Base-by-base conservation (phyloP, 2,888 invertebrate species). In the Drosophila eohydei region DNA sequence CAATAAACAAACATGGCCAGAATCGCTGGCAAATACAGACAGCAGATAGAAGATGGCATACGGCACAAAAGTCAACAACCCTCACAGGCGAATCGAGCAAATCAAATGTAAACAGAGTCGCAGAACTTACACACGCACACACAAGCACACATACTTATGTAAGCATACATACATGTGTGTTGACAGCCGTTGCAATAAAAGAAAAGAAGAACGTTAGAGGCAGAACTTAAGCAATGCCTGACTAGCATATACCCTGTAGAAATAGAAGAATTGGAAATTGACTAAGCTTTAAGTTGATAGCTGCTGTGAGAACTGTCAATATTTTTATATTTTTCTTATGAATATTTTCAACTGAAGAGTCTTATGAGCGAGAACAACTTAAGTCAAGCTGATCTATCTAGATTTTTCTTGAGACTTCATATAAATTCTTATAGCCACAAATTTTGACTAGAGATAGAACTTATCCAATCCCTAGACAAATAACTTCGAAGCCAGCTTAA, bases 51-150 rank as follows among this genome's bases (percentile, higher is more conserved):
- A 43, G 60, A 40, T 41, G 30, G 30, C 50, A 55, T 14, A 38
- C 55, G 56, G 52, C 34, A 26, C 41, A 59, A 58, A 16, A 56
- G 67, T 64, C 48, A 65, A 64, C 57, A 54, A 64, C 46, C 59
- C 63, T 71, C 63, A 71, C 55, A 75, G 66, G 68, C 70, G 72
- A 85, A 79, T 81, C 71, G 72, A 84, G 81, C 74, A 88, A 85
- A 88, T 85, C 84, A 83, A 85, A 85, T 74, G 88, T 79, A 85
- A 85, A 88, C 84, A 87, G 59, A 71, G 48, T 56, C 59, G 32
- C 43, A 63, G 26, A 59, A 51, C 30, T 61, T 58, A 51, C 52
- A 60, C 54, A 56, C 36, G 38, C n/a, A 21, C 30, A 46, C 44
- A 56, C 21, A 51, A 28, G 63, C 55, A 51, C n/a, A 55, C 16